A percentile compares a stretch with the other conserved stretches of the same genome.
Conservation (phyloP, 2,888 invertebrate species). For the Heteropelma amictum region DNA sequence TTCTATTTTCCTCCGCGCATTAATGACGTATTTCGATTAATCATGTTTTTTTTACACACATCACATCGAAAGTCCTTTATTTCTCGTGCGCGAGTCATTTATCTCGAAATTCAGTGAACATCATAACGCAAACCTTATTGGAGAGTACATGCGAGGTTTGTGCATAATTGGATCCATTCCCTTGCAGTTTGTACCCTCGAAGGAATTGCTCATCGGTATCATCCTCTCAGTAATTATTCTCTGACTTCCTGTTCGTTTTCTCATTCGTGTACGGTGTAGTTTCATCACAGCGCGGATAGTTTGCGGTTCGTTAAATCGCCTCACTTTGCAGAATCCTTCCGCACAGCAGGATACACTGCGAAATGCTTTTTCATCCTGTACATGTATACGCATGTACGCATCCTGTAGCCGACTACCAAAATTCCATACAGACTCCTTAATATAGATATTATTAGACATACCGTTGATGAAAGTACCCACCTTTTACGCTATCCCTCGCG, state of each 20-base stretch:
- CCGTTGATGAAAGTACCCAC: constrained; percentile 18
- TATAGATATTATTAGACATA: constrained; percentile 9
- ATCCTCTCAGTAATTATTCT: constrained; percentile 39
- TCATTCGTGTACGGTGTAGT: constrained; percentile 25
- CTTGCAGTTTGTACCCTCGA: constrained; percentile 58
- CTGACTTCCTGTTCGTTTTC: constrained; percentile 26
- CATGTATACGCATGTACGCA: neutral
- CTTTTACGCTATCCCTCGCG: constrained; percentile 33
- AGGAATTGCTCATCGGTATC: constrained; percentile 40
- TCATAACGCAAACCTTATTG: constrained; percentile 68
- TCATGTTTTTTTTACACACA: too few relatives aligned
- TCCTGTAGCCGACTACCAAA: too few relatives aligned
- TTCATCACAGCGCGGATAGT: neutral
- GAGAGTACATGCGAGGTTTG: constrained; percentile 71
- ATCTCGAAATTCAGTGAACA: too few relatives aligned
- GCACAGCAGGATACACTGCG: constrained; percentile 39
- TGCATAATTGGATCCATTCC: constrained; percentile 75
- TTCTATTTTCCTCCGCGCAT: too few relatives aligned
- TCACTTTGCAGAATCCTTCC: constrained; percentile 27
- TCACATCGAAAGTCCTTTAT: too few relatives aligned
- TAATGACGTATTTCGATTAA: too few relatives aligned
- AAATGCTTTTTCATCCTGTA: constrained; percentile 20
- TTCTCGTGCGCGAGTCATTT: too few relatives aligned
- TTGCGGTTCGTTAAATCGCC: constrained; percentile 29
- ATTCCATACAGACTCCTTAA: too few relatives aligned